These are phyloP conservation scores for Charaxes varanes DNA, from an alignment of 1,140 invertebrate genomes.

Conservation along the genomic window DNA sequence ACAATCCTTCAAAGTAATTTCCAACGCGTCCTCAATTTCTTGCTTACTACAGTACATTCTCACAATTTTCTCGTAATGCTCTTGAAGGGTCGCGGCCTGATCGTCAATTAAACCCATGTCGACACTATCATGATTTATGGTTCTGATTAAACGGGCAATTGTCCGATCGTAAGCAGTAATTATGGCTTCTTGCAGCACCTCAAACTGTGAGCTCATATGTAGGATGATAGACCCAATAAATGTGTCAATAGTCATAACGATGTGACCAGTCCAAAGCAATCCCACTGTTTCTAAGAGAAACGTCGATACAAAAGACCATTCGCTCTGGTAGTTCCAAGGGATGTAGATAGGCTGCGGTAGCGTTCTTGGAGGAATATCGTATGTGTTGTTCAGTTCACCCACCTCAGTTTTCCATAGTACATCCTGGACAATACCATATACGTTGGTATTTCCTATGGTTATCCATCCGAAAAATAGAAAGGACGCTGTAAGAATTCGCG, in stretches of 20 bases:
- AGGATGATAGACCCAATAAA: constrained; percentile 59
- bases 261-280: constrained; percentile 63
- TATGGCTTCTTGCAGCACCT: constrained; percentile 53
- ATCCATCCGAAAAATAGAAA: constrained; percentile 66
- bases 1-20: constrained; percentile 36
- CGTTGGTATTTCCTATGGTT: constrained; percentile 54
- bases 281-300: constrained; percentile 55
- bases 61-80: constrained; percentile 32
- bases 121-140: constrained; percentile 12
- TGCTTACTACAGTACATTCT: constrained; percentile 26
- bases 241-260: constrained; percentile 63
- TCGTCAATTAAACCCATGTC: constrained; percentile 5
- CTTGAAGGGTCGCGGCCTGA: constrained; percentile 4
- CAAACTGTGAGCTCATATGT: constrained; percentile 61
- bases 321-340: constrained; percentile 53
- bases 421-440: constrained; percentile 57
- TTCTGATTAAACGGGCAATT: constrained; percentile 28
- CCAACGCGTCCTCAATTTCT: constrained; percentile 44
- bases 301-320: constrained; percentile 41
- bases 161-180: constrained; percentile 51
- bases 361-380: constrained; percentile 31
- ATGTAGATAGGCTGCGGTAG: constrained; percentile 62
- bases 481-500: constrained; percentile 43
- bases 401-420: constrained; percentile 47
- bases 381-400: constrained; percentile 35